These are phyloP conservation scores for Drosophila saltans DNA, from an alignment of 1,140 invertebrate species.

Conservation along the genomic window DNA sequence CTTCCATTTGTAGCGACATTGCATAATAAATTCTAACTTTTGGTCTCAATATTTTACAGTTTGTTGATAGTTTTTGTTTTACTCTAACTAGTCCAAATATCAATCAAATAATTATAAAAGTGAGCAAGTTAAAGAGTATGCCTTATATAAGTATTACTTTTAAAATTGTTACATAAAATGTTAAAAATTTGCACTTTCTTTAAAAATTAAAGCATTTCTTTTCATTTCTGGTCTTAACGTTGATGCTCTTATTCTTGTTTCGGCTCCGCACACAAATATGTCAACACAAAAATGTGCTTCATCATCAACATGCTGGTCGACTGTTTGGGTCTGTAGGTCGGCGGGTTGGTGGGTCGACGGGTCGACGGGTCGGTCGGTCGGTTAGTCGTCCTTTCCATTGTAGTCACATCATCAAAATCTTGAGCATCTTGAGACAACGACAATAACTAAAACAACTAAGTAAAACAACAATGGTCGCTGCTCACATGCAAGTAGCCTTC, in stretches of 20 bases:
- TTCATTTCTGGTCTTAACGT: constrained; percentile 12
- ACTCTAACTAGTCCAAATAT: too few relatives aligned
- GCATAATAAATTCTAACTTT: too few relatives aligned
- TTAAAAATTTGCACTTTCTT: not conserved
- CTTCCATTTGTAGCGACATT: too few relatives aligned
- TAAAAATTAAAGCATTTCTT: constrained; percentile 9
- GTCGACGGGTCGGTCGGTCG: not conserved
- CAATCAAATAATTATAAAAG: too few relatives aligned
- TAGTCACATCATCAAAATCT: constrained; percentile 64
- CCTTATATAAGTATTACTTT: too few relatives aligned
- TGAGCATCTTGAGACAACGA: constrained; percentile 41
- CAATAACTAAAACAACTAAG: constrained; percentile 25
- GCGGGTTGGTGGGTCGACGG: too few relatives aligned
- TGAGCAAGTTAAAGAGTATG: too few relatives aligned
- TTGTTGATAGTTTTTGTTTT: too few relatives aligned
- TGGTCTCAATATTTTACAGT: too few relatives aligned
- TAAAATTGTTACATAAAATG: too few relatives aligned
- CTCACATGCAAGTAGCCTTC: constrained; percentile 52
- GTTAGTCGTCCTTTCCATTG: constrained; percentile 45
- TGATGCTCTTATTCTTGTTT: constrained; percentile 22
- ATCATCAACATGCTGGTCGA: constrained; percentile 14
- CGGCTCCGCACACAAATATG: constrained; percentile 11
- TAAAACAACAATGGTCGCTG: constrained; percentile 25
- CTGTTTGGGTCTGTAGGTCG: not conserved
- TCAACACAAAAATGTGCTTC: constrained; percentile 29